Conservation (phyloP, 2,797 vertebrate genomes). For the Smutsia temminckii region DNA sequence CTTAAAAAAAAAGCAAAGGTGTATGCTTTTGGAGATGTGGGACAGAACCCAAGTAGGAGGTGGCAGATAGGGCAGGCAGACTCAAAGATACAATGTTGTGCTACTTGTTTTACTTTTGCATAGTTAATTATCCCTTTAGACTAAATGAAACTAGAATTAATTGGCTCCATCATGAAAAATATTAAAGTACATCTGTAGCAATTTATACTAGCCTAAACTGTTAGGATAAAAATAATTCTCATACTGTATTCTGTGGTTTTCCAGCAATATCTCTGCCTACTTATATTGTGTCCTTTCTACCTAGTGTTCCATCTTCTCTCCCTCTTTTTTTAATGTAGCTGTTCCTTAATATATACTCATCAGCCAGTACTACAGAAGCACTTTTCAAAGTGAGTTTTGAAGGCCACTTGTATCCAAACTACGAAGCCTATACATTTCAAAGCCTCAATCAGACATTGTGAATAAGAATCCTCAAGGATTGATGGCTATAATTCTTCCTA, state of each 20-base stretch:
- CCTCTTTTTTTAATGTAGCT: not conserved
- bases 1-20: not conserved
- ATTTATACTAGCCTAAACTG: not conserved
- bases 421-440: not conserved
- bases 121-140: not conserved
- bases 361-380: not conserved
- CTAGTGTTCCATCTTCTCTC: not conserved
- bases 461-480: not conserved
- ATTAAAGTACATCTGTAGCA: not conserved
- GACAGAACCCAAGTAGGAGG: not conserved
- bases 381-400: not conserved
- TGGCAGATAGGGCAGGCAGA: not conserved
- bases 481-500: not conserved
- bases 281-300: not conserved
- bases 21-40: not conserved
- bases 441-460: not conserved
- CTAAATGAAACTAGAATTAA: conserved; percentile 19
- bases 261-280: not conserved
- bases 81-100: not conserved
- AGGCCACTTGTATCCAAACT: not conserved
- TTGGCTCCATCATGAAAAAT: not conserved
- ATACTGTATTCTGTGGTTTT: not conserved
- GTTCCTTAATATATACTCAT: not conserved
- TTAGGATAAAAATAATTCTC: not conserved
- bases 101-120: not conserved